Base-by-base conservation (phyloP, 2,888 invertebrate species). In the Scrobipalpa atriplicella region DNA sequence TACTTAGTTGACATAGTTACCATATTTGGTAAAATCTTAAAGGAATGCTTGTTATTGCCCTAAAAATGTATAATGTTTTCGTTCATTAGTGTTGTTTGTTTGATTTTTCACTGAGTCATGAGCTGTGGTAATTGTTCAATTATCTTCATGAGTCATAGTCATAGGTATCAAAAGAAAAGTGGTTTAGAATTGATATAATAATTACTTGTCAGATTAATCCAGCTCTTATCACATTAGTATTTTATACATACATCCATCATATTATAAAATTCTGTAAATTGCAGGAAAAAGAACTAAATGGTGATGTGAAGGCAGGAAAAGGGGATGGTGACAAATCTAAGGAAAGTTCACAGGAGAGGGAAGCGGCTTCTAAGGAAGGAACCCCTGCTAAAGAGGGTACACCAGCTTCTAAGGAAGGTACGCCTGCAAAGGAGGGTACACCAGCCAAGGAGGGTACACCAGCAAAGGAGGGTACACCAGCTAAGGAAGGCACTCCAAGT, bases 201-300 rank as follows among this genome's bases (percentile, higher is more conserved):
- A 16, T 47, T 47, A 16, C 16, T 8, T 47, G 47, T 47, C 47
- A 47, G n/a, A n/a, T 16, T 47, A 5, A 47, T 52, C 18, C 18
- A 54, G 47, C 16, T 16, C 19, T 54, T 54, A 54, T 21, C 21
- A 9, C 11, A 52, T 29, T 29, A 29, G 29, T 29, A n/a, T 29
- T 29, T 29, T 29, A 29, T 29, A 2, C 29, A 29, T 29, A 2
- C 29, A 29, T 29, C 29, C 29, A 29, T 29, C 29, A 29, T 29
- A 29, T 5, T 29, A 29, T 29, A 29, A 29, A 3, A 29, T 29
- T 29, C 29, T 63, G 43, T 1, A 43, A n/a, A 21, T 83, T 83
- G 62, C 78, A 87, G 83, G 78, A 80, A 73, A 82, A 82, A 70
- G 76, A 84, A 73, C 71, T 86, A 21, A 90, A 90, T 84, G 90